Conservation (phyloP, 2,113 vertebrate genomes). For the Osmerus eperlanus region DNA sequence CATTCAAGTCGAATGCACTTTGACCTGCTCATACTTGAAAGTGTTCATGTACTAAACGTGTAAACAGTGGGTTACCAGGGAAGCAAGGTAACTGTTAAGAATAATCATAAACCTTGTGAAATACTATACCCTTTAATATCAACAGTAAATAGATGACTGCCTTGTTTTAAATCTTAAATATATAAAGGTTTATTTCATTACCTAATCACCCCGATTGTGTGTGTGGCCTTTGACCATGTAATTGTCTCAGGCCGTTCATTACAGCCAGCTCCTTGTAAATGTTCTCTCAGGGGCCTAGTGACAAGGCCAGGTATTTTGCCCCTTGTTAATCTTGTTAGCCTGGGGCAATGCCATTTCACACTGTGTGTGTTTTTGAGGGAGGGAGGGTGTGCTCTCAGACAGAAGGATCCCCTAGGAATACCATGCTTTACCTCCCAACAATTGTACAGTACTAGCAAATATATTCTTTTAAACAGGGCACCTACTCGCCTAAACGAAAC, state of each 20-base stretch:
- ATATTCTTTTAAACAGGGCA: no score
- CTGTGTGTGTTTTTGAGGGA: slow-evolving; percentile 14
- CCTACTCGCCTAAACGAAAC: no score
- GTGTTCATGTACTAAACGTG: no score
- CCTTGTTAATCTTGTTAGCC: slow-evolving; percentile 26
- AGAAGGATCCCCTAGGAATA: slow-evolving; percentile 22
- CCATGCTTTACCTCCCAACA: slow-evolving; percentile 9
- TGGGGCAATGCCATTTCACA: slow-evolving; percentile 42
- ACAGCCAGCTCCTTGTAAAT: slow-evolving; percentile 41
- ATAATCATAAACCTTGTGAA: background rate
- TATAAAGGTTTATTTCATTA: no score
- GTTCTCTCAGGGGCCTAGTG: slow-evolving; percentile 40
- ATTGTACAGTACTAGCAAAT: background rate
- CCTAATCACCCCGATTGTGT: slow-evolving; percentile 12
- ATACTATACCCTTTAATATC: background rate
- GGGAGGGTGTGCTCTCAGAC: background rate
- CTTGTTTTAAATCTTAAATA: no score
- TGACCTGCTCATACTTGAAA: no score
- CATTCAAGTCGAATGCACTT: no score
- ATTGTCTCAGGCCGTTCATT: slow-evolving; percentile 31
- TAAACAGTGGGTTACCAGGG: background rate
- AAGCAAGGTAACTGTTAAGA: background rate
- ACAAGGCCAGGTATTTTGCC: slow-evolving; percentile 38
- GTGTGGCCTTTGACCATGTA: slow-evolving; percentile 31
- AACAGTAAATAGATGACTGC: no score